Evolutionary conservation across 2,888 invertebrate genomes (phyloP).

Genomic region (Ophioninae sp.): DNA sequence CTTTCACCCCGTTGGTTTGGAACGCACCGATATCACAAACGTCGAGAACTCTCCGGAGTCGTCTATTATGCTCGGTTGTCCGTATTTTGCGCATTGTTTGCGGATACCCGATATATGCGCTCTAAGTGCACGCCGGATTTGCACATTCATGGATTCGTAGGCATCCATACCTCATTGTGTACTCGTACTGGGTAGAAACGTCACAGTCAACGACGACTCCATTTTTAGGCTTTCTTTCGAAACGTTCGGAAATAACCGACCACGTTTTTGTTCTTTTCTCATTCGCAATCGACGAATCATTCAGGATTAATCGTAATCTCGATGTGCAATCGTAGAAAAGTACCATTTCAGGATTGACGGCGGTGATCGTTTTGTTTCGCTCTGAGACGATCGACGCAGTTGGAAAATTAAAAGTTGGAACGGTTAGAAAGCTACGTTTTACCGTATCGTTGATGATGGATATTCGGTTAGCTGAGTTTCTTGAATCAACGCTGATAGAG

Average conservation of each 20-base stretch:
- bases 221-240: neutral
- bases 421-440: no score
- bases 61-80: slow-evolving; percentile 44
- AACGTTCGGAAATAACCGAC: neutral
- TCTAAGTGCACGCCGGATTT: slow-evolving; percentile 1
- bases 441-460: no score
- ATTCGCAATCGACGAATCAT: slow-evolving; percentile 19
- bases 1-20: slow-evolving; percentile 50
- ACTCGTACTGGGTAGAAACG: neutral
- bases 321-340: neutral
- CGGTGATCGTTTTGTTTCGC: slow-evolving; percentile 4
- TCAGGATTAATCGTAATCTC: neutral
- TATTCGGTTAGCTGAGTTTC: no score
- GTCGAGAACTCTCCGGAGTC: slow-evolving; percentile 31
- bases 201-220: slow-evolving; percentile 1
- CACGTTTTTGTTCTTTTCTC: neutral
- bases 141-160: neutral
- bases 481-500: no score
- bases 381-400: neutral
- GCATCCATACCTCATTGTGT: neutral
- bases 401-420: neutral
- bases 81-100: slow-evolving; percentile 33
- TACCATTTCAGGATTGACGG: neutral
- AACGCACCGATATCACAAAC: slow-evolving; percentile 54
- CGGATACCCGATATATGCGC: neutral